Conservation (phyloP, 2,113 vertebrate species). For the Columba janthina region DNA sequence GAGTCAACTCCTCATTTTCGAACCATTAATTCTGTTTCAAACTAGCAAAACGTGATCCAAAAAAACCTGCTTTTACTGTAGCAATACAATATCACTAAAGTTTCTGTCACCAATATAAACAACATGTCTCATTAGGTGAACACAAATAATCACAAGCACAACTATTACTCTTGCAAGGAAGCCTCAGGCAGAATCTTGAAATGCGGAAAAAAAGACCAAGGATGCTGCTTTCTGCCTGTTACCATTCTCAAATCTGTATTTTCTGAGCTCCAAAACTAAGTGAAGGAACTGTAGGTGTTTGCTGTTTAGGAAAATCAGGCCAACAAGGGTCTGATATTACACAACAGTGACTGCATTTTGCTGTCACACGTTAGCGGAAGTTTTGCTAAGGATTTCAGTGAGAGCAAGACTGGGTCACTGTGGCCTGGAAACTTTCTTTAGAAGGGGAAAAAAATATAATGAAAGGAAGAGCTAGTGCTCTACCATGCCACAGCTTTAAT, state of each 20-base stretch:
- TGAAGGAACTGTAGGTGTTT: background rate
- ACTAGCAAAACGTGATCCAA: background rate
- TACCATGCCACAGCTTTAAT: background rate
- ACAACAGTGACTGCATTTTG: background rate
- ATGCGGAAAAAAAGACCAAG: background rate
- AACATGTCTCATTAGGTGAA: background rate
- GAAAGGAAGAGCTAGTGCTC: too few species aligned
- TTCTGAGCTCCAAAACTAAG: background rate
- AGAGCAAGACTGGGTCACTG: background rate
- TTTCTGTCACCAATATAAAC: background rate
- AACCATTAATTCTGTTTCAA: background rate
- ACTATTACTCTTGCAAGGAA: background rate
- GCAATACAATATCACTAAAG: background rate
- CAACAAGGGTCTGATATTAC: background rate
- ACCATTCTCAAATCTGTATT: background rate
- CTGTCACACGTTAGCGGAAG: background rate
- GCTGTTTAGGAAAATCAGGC: background rate
- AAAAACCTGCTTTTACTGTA: background rate
- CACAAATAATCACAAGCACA: constrained; percentile 32
- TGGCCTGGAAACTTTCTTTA: background rate
- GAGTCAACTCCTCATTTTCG: background rate
- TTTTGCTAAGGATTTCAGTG: background rate
- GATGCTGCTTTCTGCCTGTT: background rate
- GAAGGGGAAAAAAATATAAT: too few species aligned
- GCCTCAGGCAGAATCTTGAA: background rate